phyloP scores from a whole-genome alignment of 1,140 invertebrate species.

The Sitobion miscanthi region DNA sequence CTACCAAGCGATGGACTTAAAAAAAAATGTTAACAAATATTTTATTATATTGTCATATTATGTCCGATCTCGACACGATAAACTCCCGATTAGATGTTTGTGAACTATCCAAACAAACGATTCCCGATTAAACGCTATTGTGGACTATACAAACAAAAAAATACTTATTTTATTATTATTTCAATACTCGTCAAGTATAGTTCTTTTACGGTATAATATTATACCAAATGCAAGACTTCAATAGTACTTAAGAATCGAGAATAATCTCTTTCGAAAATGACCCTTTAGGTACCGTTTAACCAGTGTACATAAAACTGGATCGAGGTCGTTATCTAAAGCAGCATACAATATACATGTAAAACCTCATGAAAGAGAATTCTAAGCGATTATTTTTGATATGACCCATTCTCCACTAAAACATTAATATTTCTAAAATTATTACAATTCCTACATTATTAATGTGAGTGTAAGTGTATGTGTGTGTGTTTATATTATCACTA shows the following conservation, averaged over 20 bases:
- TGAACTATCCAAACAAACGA: background rate
- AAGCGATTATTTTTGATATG: background rate
- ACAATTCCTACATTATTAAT: background rate
- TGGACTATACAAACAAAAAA: background rate
- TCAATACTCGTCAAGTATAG: background rate
- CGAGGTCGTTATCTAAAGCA: background rate
- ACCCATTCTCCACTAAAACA: background rate
- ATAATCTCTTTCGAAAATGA: constrained; percentile 9
- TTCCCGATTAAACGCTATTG: background rate
- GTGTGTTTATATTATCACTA: background rate
- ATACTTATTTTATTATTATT: background rate
- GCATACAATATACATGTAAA: background rate
- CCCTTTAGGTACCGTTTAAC: background rate
- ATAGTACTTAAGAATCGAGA: background rate
- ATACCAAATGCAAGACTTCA: background rate
- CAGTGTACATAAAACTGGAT: background rate
- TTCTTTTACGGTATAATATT: background rate
- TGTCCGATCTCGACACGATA: background rate
- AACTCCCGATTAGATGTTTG: background rate
- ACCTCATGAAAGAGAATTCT: background rate
- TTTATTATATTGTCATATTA: background rate
- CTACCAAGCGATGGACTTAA: too few species aligned
- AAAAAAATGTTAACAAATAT: background rate
- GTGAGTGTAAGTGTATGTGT: background rate
- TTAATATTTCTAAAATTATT: background rate